Evolutionary conservation across 2,113 vertebrate genomes (phyloP).

Genomic region (Pelecanus crispus): DNA sequence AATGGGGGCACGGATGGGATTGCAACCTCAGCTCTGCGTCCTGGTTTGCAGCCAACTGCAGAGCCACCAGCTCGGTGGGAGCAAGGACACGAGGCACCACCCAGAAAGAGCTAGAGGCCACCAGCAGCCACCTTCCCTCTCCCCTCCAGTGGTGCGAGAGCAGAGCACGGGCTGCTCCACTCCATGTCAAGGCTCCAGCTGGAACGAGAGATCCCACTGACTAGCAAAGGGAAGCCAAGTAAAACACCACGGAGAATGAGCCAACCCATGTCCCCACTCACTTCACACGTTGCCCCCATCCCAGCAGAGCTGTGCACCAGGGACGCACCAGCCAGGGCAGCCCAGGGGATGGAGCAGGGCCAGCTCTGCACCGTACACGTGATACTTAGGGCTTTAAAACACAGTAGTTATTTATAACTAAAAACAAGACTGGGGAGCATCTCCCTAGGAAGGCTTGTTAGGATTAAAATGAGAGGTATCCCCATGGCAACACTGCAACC

Average conservation of each 20-base stretch:
- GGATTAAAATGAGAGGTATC: conserved; percentile 39
- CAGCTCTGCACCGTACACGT: conserved; percentile 5
- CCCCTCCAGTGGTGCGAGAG: too few relatives aligned
- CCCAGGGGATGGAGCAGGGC: conserved; percentile 34
- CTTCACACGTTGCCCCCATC: neutral
- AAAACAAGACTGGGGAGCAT: conserved; percentile 1
- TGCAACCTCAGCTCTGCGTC: neutral
- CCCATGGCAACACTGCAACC: neutral
- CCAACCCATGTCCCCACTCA: neutral
- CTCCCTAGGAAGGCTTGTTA: conserved; percentile 37
- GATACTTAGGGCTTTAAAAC: conserved; percentile 26
- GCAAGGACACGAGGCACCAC: neutral
- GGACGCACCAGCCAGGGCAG: neutral
- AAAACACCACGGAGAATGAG: fast-evolving
- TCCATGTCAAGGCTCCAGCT: fast-evolving
- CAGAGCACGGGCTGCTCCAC: neutral
- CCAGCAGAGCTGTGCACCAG: neutral
- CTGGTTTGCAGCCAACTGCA: fast-evolving
- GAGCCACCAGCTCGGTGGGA: neutral
- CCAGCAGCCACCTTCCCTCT: neutral
- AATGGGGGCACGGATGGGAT: fast-evolving
- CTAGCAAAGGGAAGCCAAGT: neutral
- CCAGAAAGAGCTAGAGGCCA: neutral
- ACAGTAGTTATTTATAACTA: conserved; percentile 53
- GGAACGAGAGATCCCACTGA: neutral